These are phyloP conservation scores for Athalia circularis DNA, from an alignment of 2,888 invertebrate genomes.

Conservation along the genomic window DNA sequence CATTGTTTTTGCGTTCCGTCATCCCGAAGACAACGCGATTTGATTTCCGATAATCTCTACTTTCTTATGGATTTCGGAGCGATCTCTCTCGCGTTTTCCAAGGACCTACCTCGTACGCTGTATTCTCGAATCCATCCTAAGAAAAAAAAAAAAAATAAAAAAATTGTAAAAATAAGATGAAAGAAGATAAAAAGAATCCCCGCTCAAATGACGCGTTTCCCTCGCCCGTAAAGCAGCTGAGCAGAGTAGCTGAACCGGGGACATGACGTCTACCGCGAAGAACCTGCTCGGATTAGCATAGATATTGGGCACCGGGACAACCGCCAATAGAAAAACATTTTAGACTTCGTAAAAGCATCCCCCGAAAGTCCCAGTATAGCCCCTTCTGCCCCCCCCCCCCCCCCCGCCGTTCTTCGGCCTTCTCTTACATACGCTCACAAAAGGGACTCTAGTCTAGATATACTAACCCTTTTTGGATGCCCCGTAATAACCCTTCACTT, in stretches of 20 bases:
- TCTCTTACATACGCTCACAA: too few relatives aligned
- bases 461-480: too few relatives aligned
- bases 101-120: too few relatives aligned
- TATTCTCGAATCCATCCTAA: too few relatives aligned
- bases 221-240: constrained; percentile 6
- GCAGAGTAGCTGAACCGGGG: constrained; percentile 48
- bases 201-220: constrained; percentile 38
- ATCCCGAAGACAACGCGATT: too few relatives aligned
- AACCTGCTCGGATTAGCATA: constrained; percentile 62
- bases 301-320: constrained; percentile 60
- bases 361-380: constrained; percentile 9
- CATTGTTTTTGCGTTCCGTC: too few relatives aligned
- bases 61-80: too few relatives aligned
- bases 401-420: background rate
- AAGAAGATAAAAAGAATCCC: background rate
- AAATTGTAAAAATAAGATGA: background rate
- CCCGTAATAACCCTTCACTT: constrained; percentile 49
- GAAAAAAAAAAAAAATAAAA: background rate
- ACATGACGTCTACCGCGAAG: constrained; percentile 50
- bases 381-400: background rate
- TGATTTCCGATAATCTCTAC: too few relatives aligned
- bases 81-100: too few relatives aligned
- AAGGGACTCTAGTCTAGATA: too few relatives aligned
- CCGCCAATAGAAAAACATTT: constrained; percentile 60
- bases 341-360: constrained; percentile 54